Percentiles rank a stretch among this genome's conserved stretches.
Evolutionary conservation across 2,113 vertebrate genomes (phyloP).

Genomic region (Rhipidura dahli): DNA sequence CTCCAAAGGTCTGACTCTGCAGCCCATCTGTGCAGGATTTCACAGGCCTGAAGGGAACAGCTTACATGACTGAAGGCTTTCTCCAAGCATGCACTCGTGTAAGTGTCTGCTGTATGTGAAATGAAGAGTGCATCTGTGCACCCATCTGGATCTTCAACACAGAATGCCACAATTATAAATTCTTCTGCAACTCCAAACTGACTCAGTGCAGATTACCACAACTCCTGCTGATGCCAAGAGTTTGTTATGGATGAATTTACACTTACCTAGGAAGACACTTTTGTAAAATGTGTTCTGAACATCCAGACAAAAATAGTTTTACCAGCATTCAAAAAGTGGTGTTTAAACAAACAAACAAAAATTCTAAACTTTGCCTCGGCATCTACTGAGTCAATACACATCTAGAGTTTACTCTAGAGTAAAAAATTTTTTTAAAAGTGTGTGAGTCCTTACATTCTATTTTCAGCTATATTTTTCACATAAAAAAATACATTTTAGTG

Average conservation of each 20-base stretch:
- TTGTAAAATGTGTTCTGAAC: not conserved
- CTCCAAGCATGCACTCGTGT: not conserved
- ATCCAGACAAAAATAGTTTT: not conserved
- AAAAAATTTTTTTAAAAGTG: not conserved
- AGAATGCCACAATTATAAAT: rapidly evolving
- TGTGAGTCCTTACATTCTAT: not conserved
- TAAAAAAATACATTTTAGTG: not conserved
- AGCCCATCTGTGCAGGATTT: slow-evolving; percentile 26
- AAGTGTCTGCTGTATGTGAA: not conserved
- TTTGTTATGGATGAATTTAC: not conserved
- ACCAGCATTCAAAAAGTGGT: not conserved
- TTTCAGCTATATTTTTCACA: not conserved
- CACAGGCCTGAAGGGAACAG: not conserved
- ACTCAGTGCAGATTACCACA: not conserved
- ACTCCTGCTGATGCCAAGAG: not conserved
- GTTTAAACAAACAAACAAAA: not conserved
- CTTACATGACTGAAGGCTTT: not conserved
- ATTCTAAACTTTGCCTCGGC: not conserved
- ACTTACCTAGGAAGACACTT: not conserved
- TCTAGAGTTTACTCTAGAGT: not conserved
- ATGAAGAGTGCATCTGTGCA: not conserved
- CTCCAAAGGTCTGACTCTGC: not conserved
- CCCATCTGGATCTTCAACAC: not conserved
- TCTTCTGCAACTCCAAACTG: not conserved
- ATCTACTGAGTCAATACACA: not conserved